Conservation (phyloP, 2,797 vertebrate species). For the Mastacembelus armatus region DNA sequence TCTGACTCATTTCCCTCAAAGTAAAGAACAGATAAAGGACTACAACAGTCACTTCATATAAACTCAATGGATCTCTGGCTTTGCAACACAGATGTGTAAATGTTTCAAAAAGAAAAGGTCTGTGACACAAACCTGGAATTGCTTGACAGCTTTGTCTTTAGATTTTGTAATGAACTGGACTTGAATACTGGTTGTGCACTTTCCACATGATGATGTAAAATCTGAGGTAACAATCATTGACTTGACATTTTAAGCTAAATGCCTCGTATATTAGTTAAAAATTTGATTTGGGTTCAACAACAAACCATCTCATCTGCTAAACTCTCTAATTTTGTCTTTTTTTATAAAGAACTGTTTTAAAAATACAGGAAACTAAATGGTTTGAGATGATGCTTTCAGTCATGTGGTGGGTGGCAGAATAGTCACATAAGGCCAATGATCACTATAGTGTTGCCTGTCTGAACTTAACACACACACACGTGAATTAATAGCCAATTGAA, state of each 20-base stretch:
- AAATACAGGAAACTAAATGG: conserved; percentile 34
- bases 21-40: conserved; percentile 66
- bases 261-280: conserved; percentile 1
- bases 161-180: conserved; percentile 8
- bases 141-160: conserved; percentile 28
- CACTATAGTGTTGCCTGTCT: conserved; percentile 4
- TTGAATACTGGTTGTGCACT: conserved; percentile 47
- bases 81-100: conserved; percentile 53
- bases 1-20: conserved; percentile 50
- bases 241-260: conserved; percentile 44
- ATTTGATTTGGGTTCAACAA: conserved; percentile 27
- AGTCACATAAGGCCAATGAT: conserved; percentile 21
- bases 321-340: too few relatives aligned
- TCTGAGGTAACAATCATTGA: conserved; percentile 26
- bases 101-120: conserved; percentile 52
- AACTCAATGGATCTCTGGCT: conserved; percentile 54
- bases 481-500: conserved; percentile 11
- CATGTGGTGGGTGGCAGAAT: conserved; percentile 12
- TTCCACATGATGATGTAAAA: conserved; percentile 26
- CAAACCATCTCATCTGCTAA: conserved; percentile 35
- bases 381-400: conserved; percentile 48
- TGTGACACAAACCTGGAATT: conserved; percentile 17
- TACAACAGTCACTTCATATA: conserved; percentile 63
- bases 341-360: conserved; percentile 41
- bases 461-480: not conserved